Conservation (phyloP, 2,888 invertebrate species). For the Trimorus sp. region DNA sequence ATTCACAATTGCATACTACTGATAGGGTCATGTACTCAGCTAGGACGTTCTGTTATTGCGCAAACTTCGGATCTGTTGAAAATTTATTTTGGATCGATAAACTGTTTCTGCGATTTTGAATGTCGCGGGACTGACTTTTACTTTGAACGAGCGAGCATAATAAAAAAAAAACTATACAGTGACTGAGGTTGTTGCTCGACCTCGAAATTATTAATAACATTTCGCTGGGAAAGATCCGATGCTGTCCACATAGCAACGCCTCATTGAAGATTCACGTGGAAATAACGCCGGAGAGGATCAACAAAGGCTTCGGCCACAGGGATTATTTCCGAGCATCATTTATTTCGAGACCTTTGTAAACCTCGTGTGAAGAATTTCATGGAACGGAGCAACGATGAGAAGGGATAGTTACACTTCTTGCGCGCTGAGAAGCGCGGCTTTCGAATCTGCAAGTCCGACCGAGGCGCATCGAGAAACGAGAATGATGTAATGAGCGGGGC, state of each 20-base stretch:
- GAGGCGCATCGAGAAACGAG: slow-evolving; percentile 38
- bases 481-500: slow-evolving; percentile 45
- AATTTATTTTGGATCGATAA: slow-evolving; percentile 15
- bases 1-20: slow-evolving; percentile 26
- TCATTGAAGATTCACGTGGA: too few relatives aligned
- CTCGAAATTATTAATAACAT: too few relatives aligned
- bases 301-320: too few relatives aligned
- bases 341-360: slow-evolving; percentile 20
- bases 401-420: slow-evolving; percentile 45
- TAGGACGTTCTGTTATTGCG: slow-evolving; percentile 22
- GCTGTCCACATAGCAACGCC: too few relatives aligned
- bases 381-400: slow-evolving; percentile 37
- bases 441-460: slow-evolving; percentile 47
- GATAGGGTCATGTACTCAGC: slow-evolving; percentile 6
- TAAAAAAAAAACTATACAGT: too few relatives aligned
- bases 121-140: too few relatives aligned
- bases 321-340: slow-evolving; percentile 28
- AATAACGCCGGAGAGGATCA: too few relatives aligned
- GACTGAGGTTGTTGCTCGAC: too few relatives aligned
- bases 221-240: too few relatives aligned
- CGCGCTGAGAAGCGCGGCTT: slow-evolving; percentile 33
- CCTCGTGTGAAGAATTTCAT: slow-evolving; percentile 21
- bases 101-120: too few relatives aligned
- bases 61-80: slow-evolving; percentile 18
- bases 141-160: too few relatives aligned